Percentiles rank a stretch among this genome's conserved stretches.
Evolutionary conservation across 1,140 invertebrate genomes (phyloP).

Genomic region (Galendromus occidentalis): DNA sequence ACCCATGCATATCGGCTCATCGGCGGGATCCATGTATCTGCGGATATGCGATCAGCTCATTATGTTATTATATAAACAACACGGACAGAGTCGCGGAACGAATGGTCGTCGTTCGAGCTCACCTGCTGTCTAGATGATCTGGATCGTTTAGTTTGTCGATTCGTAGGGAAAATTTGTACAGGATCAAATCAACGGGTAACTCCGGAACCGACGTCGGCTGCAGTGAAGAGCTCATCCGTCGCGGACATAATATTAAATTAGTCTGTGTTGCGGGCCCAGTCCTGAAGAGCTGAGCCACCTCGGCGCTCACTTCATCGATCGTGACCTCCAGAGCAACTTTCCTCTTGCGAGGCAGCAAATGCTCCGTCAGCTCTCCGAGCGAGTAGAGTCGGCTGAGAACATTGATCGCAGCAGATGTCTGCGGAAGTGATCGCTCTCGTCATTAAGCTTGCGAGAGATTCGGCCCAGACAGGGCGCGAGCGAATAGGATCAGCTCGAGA

Average conservation of each 20-base stretch:
- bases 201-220: neutral
- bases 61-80: neutral
- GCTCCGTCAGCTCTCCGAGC: neutral
- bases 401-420: neutral
- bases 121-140: neutral
- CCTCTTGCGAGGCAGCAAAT: neutral
- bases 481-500: no score
- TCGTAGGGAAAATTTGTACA: neutral
- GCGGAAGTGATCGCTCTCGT: neutral
- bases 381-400: neutral
- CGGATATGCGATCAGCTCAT: neutral
- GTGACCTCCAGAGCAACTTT: neutral
- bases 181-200: neutral
- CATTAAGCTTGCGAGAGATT: no score
- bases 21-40: neutral
- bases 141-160: neutral
- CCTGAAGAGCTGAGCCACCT: neutral
- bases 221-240: neutral
- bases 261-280: neutral
- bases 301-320: neutral
- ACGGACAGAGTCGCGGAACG: neutral
- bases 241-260: neutral
- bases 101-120: neutral
- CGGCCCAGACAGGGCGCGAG: no score
- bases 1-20: neutral